phyloP scores from a whole-genome alignment of 2,888 invertebrate species.

The Lottia scabra region DNA sequence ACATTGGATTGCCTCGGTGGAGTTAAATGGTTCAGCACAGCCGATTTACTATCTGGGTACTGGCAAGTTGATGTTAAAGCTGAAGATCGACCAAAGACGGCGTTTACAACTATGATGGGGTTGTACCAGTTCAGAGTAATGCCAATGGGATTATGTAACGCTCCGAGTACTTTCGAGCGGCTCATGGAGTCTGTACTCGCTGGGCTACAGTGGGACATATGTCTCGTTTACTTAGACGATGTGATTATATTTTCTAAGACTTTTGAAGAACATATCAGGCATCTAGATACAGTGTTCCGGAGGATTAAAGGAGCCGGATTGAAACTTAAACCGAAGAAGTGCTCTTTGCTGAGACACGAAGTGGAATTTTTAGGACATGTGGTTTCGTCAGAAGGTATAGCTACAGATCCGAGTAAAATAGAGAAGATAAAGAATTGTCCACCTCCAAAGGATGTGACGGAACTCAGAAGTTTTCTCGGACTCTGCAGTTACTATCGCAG shows the following conservation, averaged over 20 bases:
- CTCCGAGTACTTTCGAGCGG: too few relatives aligned
- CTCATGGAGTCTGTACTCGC: too few relatives aligned
- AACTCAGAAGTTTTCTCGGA: neutral
- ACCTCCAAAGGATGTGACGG: neutral
- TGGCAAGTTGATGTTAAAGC: too few relatives aligned
- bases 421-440: neutral
- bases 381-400: neutral
- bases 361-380: neutral
- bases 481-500: neutral
- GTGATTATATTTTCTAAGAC: neutral
- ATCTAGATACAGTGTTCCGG: neutral
- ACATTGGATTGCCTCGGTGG: too few relatives aligned
- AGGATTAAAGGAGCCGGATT: too few relatives aligned
- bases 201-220: too few relatives aligned
- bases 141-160: conserved; percentile 1
- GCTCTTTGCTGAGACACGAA: too few relatives aligned
- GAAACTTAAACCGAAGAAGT: too few relatives aligned
- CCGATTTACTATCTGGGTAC: neutral
- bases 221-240: too few relatives aligned
- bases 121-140: conserved; percentile 9
- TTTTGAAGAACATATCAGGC: conserved; percentile 6
- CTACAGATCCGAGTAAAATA: neutral
- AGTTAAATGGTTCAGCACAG: too few relatives aligned
- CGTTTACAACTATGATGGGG: conserved; percentile 4
- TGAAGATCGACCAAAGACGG: conserved; percentile 11